phyloP scores from a whole-genome alignment of 2,113 vertebrate species.

The Larimichthys crocea region DNA sequence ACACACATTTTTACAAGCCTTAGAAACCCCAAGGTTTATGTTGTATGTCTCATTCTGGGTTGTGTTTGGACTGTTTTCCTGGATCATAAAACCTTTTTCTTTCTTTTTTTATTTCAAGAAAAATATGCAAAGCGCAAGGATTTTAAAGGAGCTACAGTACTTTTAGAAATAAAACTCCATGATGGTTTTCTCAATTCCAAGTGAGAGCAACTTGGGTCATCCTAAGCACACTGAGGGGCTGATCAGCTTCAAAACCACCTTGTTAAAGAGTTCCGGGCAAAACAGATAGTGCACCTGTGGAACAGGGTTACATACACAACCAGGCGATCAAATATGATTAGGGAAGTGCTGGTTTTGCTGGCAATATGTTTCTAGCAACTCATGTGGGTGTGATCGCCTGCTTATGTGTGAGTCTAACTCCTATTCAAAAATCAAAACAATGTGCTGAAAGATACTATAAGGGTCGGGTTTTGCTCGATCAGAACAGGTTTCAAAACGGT shows the following conservation, averaged over 20 bases:
- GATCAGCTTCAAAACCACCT: too few relatives aligned
- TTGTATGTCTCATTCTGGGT: slow-evolving; percentile 46
- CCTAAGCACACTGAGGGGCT: not conserved
- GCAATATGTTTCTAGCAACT: too few relatives aligned
- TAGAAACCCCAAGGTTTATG: slow-evolving; percentile 41
- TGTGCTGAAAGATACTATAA: not conserved
- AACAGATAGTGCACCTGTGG: too few relatives aligned
- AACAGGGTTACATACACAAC: too few relatives aligned
- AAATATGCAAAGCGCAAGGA: slow-evolving; percentile 15
- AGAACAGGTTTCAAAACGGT: too few relatives aligned
- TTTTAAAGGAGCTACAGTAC: slow-evolving; percentile 27
- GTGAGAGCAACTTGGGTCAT: slow-evolving; percentile 19
- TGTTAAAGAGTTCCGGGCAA: too few relatives aligned
- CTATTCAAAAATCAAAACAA: not conserved
- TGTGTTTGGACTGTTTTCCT: slow-evolving; percentile 39
- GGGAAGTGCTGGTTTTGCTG: too few relatives aligned
- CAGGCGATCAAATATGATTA: too few relatives aligned
- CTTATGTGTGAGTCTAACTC: too few relatives aligned
- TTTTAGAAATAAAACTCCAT: slow-evolving; percentile 26
- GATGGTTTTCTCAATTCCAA: slow-evolving; percentile 18
- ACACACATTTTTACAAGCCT: slow-evolving; percentile 57
- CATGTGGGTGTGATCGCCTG: too few relatives aligned
- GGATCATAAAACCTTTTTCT: slow-evolving; percentile 40
- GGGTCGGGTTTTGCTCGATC: too few relatives aligned
- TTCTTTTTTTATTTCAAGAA: slow-evolving; percentile 24